Conservation (phyloP, 2,888 invertebrate genomes). For the Bellardia bayeri region DNA sequence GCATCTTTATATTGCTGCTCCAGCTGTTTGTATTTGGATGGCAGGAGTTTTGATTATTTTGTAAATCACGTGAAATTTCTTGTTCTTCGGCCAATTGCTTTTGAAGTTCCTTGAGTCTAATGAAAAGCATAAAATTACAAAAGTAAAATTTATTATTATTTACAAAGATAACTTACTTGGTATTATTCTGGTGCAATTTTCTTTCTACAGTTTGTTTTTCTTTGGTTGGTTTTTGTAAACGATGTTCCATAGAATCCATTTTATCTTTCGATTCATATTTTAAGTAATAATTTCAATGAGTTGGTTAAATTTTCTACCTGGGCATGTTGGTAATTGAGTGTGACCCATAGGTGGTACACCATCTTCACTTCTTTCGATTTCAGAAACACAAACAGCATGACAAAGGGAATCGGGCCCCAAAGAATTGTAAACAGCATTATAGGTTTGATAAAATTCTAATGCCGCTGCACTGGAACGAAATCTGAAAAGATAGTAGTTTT, state of each 20-base stretch:
- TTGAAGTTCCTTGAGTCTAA: slow-evolving; percentile 88
- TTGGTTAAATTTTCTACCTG: slow-evolving; percentile 86
- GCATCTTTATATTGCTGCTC: no score
- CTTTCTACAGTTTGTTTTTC: slow-evolving; percentile 90
- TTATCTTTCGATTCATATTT: slow-evolving; percentile 84
- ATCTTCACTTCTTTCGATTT: slow-evolving; percentile 93
- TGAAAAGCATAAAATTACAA: not conserved
- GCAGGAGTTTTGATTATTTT: slow-evolving; percentile 90
- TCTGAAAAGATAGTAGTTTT: slow-evolving; percentile 81
- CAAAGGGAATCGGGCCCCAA: slow-evolving; percentile 96
- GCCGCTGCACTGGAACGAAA: slow-evolving; percentile 91
- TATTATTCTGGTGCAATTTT: slow-evolving; percentile 87
- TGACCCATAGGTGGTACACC: slow-evolving; percentile 90
- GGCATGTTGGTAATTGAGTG: slow-evolving; percentile 98
- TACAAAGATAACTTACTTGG: slow-evolving; percentile 86
- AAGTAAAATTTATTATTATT: no score
- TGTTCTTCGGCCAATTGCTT: slow-evolving; percentile 92
- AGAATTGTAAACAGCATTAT: slow-evolving; percentile 96
- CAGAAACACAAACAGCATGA: slow-evolving; percentile 97
- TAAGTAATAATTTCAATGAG: not conserved
- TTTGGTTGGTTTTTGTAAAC: slow-evolving; percentile 85
- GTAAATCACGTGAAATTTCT: slow-evolving; percentile 91
- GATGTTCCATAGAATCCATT: slow-evolving; percentile 84
- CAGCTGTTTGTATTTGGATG: slow-evolving; percentile 88
- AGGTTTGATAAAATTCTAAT: slow-evolving; percentile 95